A percentile compares a stretch with the other conserved stretches of the same genome.
phyloP scores from a whole-genome alignment of 1,140 invertebrate species.

The Drosophila pachea region DNA sequence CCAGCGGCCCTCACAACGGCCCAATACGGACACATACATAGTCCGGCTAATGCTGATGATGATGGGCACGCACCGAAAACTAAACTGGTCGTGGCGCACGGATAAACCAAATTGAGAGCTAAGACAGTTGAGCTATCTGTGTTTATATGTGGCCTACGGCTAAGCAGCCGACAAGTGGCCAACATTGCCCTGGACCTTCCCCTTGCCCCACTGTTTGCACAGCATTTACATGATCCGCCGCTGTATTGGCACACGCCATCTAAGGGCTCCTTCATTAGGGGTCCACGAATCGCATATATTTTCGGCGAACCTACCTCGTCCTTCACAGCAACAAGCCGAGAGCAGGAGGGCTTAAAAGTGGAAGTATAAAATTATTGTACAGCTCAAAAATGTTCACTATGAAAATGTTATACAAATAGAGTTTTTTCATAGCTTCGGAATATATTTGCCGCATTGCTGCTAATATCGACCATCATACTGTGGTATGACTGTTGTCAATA shows the following conservation, averaged over 20 bases:
- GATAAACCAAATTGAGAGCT: slow-evolving; percentile 54
- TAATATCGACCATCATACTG: too few relatives aligned
- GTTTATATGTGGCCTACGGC: slow-evolving; percentile 38
- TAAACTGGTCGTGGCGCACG: slow-evolving; percentile 56
- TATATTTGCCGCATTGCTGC: too few relatives aligned
- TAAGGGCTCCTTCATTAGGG: slow-evolving; percentile 63
- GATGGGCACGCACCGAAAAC: slow-evolving; percentile 70
- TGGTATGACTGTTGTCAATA: too few relatives aligned
- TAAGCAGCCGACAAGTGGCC: slow-evolving; percentile 55
- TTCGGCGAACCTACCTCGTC: slow-evolving; percentile 65
- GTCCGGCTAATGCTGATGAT: slow-evolving; percentile 73
- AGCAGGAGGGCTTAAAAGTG: background rate
- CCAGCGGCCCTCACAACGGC: slow-evolving; percentile 3
- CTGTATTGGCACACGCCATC: slow-evolving; percentile 25
- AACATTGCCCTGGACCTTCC: slow-evolving; percentile 46
- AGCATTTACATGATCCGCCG: slow-evolving; percentile 53
- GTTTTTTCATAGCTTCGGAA: too few relatives aligned
- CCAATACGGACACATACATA: slow-evolving; percentile 27
- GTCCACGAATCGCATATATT: slow-evolving; percentile 69
- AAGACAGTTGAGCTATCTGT: background rate
- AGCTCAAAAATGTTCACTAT: too few relatives aligned
- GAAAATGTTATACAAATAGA: background rate
- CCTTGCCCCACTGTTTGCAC: slow-evolving; percentile 27
- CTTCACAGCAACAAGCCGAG: slow-evolving; percentile 49
- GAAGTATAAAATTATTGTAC: background rate